Evolutionary conservation across 92 coral and sea anemone genomes (phyloP).

Genomic region (Zoanthus sansibaricus): DNA sequence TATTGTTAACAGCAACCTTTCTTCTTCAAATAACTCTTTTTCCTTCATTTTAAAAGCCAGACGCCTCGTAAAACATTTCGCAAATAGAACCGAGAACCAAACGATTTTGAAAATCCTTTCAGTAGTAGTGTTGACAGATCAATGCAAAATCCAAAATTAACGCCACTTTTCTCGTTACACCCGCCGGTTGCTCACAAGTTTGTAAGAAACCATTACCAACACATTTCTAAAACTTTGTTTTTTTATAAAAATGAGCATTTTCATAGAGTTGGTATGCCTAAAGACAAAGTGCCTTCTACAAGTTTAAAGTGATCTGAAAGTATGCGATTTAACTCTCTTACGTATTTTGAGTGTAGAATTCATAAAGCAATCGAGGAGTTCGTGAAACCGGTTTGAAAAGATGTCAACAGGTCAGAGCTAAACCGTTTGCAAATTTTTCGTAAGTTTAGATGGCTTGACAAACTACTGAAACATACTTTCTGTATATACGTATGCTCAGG

Average conservation of each 20-base stretch:
- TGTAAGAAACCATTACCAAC: too few species aligned
- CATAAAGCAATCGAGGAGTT: not conserved
- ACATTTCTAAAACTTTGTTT: not conserved
- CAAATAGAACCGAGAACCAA: too few species aligned
- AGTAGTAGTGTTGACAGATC: too few species aligned
- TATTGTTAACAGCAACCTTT: too few species aligned
- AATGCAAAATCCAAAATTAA: too few species aligned
- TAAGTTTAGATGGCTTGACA: constrained; percentile 3
- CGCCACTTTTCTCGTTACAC: too few species aligned
- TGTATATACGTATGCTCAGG: too few species aligned
- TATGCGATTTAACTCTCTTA: not conserved
- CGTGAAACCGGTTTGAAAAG: not conserved
- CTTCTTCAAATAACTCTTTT: not conserved
- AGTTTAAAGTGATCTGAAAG: not conserved
- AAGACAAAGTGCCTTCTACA: not conserved
- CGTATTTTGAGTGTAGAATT: not conserved
- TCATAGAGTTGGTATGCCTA: not conserved
- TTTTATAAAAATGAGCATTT: not conserved
- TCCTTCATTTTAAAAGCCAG: not conserved
- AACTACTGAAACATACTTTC: not conserved
- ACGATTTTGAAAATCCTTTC: too few species aligned
- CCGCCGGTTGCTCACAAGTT: too few species aligned
- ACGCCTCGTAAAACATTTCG: too few species aligned
- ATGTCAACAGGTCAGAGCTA: too few species aligned
- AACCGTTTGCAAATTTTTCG: not conserved